Evolutionary conservation across 92 coral and sea anemone genomes (phyloP).

Genomic region (Epizoanthus fatuus): DNA sequence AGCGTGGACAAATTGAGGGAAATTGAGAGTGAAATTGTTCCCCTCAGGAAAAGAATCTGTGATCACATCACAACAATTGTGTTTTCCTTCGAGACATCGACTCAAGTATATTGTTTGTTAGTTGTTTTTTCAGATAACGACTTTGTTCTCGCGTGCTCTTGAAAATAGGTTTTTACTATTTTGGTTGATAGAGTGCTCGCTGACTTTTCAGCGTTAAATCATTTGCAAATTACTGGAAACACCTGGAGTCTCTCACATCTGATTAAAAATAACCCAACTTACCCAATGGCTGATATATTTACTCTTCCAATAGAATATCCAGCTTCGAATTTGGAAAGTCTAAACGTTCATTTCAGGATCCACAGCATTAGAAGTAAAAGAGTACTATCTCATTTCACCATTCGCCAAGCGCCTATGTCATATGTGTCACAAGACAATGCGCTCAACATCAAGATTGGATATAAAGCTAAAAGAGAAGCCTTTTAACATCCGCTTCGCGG

Average conservation of each 20-base stretch:
- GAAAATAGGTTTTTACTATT: constrained; percentile 24
- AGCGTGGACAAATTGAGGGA: constrained; percentile 25
- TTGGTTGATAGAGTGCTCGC: constrained; percentile 46
- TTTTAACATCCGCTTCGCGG: constrained; percentile 29
- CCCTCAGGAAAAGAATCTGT: constrained; percentile 37
- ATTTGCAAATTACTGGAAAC: constrained; percentile 72
- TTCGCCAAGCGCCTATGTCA: neutral
- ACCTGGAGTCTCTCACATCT: constrained; percentile 69
- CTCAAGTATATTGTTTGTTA: constrained; percentile 38
- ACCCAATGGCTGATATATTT: constrained; percentile 45
- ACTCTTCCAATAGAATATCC: constrained; percentile 40
- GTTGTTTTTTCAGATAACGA: constrained; percentile 33
- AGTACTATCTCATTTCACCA: neutral
- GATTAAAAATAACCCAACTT: constrained; percentile 54
- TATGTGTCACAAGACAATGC: neutral
- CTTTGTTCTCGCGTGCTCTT: constrained; percentile 45
- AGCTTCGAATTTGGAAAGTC: constrained; percentile 13
- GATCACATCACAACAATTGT: constrained; percentile 33
- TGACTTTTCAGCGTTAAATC: constrained; percentile 63
- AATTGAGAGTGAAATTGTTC: neutral
- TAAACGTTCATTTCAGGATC: neutral
- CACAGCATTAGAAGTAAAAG: neutral
- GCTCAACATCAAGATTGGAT: constrained; percentile 1
- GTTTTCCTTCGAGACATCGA: constrained; percentile 31
- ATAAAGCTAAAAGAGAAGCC: neutral